Evolutionary conservation across 2,888 invertebrate species (phyloP).

Genomic region (Pollenia angustigena): DNA sequence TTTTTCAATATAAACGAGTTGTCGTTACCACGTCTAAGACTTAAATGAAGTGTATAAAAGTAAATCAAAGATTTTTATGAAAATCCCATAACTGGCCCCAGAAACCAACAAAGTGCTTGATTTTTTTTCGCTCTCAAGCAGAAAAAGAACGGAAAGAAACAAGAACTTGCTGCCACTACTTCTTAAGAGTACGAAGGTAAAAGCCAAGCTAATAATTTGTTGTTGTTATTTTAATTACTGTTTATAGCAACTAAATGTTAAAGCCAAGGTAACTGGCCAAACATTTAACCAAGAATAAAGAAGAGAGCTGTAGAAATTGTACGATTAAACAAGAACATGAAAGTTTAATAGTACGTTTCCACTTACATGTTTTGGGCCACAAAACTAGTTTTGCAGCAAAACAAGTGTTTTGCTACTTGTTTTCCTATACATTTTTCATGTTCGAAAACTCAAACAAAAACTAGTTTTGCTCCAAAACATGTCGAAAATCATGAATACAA

Average conservation of each 20-base stretch:
- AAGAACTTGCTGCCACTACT: slow-evolving; percentile 54
- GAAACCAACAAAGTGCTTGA: slow-evolving; percentile 16
- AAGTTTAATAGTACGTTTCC: too few species aligned
- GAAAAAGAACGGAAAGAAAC: slow-evolving; percentile 61
- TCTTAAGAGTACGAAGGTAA: slow-evolving; percentile 1
- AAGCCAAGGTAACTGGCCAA: slow-evolving; percentile 67
- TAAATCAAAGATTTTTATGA: slow-evolving; percentile 83
- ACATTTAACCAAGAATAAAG: slow-evolving; percentile 6
- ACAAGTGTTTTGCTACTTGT: too few species aligned
- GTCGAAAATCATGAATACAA: too few species aligned
- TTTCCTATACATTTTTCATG: too few species aligned
- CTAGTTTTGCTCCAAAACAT: too few species aligned
- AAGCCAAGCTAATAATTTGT: slow-evolving; percentile 34
- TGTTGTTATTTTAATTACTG: slow-evolving; percentile 17
- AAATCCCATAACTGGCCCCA: slow-evolving; percentile 62
- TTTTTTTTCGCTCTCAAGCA: slow-evolving; percentile 28
- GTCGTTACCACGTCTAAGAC: slow-evolving; percentile 77
- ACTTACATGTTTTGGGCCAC: too few species aligned
- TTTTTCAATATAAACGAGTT: slow-evolving; percentile 61
- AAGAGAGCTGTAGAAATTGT: slow-evolving; percentile 35
- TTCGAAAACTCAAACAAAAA: too few species aligned
- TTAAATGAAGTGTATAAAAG: slow-evolving; percentile 82
- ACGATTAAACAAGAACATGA: slow-evolving; percentile 29
- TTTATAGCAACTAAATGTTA: slow-evolving; percentile 54
- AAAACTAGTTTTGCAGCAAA: too few species aligned